Base-by-base conservation (phyloP, 1,140 invertebrate genomes). In the Sipha flava region DNA sequence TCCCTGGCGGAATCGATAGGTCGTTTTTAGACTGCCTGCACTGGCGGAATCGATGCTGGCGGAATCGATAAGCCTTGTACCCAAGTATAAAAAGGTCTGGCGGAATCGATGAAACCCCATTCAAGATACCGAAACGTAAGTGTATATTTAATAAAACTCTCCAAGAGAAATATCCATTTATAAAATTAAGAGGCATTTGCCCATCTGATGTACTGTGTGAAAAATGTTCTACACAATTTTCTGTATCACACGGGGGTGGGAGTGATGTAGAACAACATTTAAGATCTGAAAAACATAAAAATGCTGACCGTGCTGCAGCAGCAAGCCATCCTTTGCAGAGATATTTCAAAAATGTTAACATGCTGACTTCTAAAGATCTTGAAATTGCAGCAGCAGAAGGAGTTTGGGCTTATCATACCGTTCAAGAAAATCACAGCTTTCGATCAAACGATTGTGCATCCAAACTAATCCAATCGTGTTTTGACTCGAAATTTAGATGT, bases 401-500 rank as follows among this genome's bases (percentile, higher is more conserved):
- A 49, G 68, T 80, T 47, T 75, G 83, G 7, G 81, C 83, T n/a
- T 83, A 81, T 64, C n/a, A n/a, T n/a, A n/a, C n/a, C n/a, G n/a
- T n/a, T n/a, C n/a, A n/a, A n/a, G n/a, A n/a, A n/a, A n/a, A 83
- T 84, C 49, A 84, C 81, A 82, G 81, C 54, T 84, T 83, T 79
- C 81, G 81, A 49, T 82, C 83, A 5, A 83, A 73, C 77, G 82
- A 82, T 72, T 84, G 82, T 81, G 82, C 81, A 72, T 57, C 82
- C 23, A 47, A 73, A 64, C 43, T 84, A 9, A 31, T 82, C 9
- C 45, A 77, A 77, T 64, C 52, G 3, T 3, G 82, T 26, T 84
- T 83, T 57, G 45, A 82, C 10, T 68, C 80, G 29, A 83, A 81
- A 40, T 72, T 72, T 40, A 34, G 26, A 40, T 40, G 26, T 43